Evolutionary conservation across 1,140 invertebrate genomes (phyloP).

Genomic region (Penaeus vannamei): DNA sequence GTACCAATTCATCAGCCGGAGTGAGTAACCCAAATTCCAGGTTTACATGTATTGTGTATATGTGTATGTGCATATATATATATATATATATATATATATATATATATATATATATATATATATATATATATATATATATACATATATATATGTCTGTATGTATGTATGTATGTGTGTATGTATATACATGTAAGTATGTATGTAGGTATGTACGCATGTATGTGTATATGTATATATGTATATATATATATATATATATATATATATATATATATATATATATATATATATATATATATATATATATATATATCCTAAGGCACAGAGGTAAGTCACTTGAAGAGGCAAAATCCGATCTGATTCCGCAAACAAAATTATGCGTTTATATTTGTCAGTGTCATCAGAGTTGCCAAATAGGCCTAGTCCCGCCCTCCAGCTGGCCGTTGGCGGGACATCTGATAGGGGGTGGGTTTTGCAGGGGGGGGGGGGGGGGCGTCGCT

Average conservation of each 20-base stretch:
- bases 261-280: not conserved
- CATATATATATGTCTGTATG: not conserved
- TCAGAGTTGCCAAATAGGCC: not conserved
- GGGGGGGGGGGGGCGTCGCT: no score
- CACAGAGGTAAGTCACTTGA: not conserved
- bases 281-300: not conserved
- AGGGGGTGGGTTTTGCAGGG: no score
- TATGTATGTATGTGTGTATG: not conserved
- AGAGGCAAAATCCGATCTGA: conserved; percentile 2
- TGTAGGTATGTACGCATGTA: not conserved
- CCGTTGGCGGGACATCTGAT: no score
- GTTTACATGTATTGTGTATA: no score
- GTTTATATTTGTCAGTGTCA: not conserved
- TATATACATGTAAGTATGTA: conserved; percentile 1
- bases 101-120: no score
- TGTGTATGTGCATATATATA: no score
- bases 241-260: conserved; percentile 26
- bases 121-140: not conserved
- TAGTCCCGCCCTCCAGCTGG: not conserved
- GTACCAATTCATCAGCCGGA: no score
- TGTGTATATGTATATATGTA: conserved; percentile 33
- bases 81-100: no score
- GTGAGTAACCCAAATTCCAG: no score
- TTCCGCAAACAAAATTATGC: not conserved
- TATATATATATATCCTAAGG: conserved; percentile 1